These are phyloP conservation scores for Spialia ferax DNA, from an alignment of 2,888 invertebrate species.

Conservation along the genomic window DNA sequence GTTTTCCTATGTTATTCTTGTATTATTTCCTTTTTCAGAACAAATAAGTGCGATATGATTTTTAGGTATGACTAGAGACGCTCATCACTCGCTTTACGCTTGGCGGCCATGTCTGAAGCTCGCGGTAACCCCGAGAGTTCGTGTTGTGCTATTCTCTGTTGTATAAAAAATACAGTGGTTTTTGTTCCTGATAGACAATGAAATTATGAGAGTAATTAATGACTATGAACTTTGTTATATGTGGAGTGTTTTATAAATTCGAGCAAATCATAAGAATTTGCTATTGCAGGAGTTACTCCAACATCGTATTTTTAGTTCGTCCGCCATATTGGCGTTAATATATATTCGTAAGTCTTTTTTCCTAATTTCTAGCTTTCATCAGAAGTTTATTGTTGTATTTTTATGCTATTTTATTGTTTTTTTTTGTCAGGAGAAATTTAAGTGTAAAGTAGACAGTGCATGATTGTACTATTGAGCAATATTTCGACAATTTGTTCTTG, in stretches of 20 bases:
- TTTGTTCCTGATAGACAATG: slow-evolving; percentile 71
- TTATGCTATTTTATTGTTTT: slow-evolving; percentile 74
- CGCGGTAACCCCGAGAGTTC: slow-evolving; percentile 80
- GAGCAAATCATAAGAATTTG: slow-evolving; percentile 76
- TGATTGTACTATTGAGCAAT: slow-evolving; percentile 63
- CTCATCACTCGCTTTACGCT: slow-evolving; percentile 73
- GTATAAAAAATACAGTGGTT: slow-evolving; percentile 78
- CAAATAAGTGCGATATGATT: slow-evolving; percentile 64
- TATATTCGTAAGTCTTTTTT: slow-evolving; percentile 86
- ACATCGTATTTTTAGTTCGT: slow-evolving; percentile 88
- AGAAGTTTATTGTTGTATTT: slow-evolving; percentile 69
- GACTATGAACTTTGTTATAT: slow-evolving; percentile 70
- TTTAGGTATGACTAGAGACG: slow-evolving; percentile 73
- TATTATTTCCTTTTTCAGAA: slow-evolving; percentile 80
- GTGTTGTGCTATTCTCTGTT: slow-evolving; percentile 85
- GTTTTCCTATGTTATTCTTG: slow-evolving; percentile 69
- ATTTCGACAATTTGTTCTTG: slow-evolving; percentile 72
- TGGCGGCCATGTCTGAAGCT: slow-evolving; percentile 87
- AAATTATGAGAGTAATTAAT: slow-evolving; percentile 66
- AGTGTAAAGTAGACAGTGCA: slow-evolving; percentile 67
- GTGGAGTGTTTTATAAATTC: slow-evolving; percentile 77
- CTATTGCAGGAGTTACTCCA: slow-evolving; percentile 78
- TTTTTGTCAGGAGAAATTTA: slow-evolving; percentile 82
- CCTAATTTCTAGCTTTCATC: slow-evolving; percentile 77
- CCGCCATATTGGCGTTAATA: slow-evolving; percentile 91